Percentiles rank a stretch among this genome's conserved stretches.
Evolutionary conservation across 2,888 invertebrate genomes (phyloP).

Genomic region (Aradus depressus): DNA sequence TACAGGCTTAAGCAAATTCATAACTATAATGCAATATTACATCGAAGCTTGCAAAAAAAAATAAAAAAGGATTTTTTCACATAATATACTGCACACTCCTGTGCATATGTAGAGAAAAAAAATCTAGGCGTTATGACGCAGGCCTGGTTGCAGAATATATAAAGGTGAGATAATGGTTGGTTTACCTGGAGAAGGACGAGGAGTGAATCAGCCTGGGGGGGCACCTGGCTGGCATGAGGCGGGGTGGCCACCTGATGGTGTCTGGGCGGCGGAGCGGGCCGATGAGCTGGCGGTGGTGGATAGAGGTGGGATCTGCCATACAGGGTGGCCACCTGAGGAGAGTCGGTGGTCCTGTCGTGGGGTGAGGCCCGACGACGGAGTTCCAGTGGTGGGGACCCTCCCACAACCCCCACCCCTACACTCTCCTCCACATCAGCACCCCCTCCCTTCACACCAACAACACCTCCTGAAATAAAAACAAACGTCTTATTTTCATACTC

Average conservation of each 20-base stretch:
- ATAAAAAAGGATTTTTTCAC: no score
- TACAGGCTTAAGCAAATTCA: no score
- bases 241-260: constrained; percentile 48
- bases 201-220: constrained; percentile 71
- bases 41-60: no score
- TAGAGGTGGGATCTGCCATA: constrained; percentile 37
- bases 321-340: constrained; percentile 57
- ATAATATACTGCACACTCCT: no score
- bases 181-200: constrained; percentile 64
- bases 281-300: constrained; percentile 36
- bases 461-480: no score
- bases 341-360: constrained; percentile 52
- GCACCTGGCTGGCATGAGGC: constrained; percentile 65
- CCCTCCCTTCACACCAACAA: constrained; percentile 7
- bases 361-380: constrained; percentile 33
- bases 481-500: no score
- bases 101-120: no score
- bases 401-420: constrained; percentile 12
- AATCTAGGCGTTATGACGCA: no score
- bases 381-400: constrained; percentile 28
- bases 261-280: constrained; percentile 37
- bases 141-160: no score
- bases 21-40: no score
- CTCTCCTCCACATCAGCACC: constrained; percentile 20
- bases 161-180: no score